phyloP scores from a whole-genome alignment of 2,113 vertebrate genomes.

The Butorides virescens region DNA sequence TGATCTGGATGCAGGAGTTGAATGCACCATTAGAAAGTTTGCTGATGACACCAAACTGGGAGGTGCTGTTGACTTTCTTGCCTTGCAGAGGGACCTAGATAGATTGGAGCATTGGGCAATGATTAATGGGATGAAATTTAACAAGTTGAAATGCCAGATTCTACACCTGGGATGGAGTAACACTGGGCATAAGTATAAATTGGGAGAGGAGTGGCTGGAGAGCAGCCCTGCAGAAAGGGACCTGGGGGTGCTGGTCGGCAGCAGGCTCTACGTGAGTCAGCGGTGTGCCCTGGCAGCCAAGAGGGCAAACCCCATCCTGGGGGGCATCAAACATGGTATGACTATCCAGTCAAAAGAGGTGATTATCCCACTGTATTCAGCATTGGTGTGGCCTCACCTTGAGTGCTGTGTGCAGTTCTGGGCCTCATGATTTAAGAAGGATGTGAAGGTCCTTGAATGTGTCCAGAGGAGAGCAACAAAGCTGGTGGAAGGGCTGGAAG shows the following conservation, averaged over 20 bases:
- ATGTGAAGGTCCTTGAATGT: background rate
- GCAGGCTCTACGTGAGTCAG: accelerated
- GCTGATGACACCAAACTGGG: background rate
- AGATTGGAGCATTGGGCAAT: background rate
- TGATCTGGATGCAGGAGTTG: background rate
- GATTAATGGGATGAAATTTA: background rate
- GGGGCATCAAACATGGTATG: too few species aligned
- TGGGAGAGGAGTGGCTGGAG: background rate
- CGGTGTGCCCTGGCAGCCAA: background rate
- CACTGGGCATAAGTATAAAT: too few species aligned
- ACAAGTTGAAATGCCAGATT: background rate
- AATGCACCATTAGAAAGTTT: background rate
- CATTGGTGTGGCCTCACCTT: accelerated
- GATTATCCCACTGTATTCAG: background rate
- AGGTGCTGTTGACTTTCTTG: background rate
- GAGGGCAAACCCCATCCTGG: background rate
- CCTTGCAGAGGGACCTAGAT: background rate
- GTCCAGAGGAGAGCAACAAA: background rate
- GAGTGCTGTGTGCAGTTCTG: background rate
- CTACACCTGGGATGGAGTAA: background rate
- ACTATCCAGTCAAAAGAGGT: background rate
- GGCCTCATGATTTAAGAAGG: background rate
- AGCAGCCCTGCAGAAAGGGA: background rate
- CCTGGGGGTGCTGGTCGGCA: background rate
- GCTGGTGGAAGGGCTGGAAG: background rate